phyloP scores from a whole-genome alignment of 2,888 invertebrate species.

The Cordilura impudica region DNA sequence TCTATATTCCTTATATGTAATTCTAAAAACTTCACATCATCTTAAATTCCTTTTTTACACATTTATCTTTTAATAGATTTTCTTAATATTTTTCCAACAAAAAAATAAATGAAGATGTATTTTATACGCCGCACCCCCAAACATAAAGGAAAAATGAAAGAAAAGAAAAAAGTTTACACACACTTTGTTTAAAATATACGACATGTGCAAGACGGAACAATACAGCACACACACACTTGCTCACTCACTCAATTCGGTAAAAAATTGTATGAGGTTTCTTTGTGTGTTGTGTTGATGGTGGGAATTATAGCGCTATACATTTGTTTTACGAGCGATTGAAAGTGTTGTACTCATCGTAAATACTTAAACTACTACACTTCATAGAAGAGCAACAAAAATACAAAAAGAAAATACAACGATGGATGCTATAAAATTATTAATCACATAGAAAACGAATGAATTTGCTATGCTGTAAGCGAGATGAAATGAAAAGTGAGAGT shows the following conservation, averaged over 20 bases:
- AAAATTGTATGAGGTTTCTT: neutral
- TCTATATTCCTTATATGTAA: too few species aligned
- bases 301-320: slow-evolving; percentile 22
- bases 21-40: too few species aligned
- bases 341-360: slow-evolving; percentile 32
- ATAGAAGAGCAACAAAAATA: neutral
- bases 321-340: slow-evolving; percentile 20
- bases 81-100: neutral
- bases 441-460: slow-evolving; percentile 1
- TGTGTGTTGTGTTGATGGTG: neutral
- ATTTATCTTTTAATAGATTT: slow-evolving; percentile 1
- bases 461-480: neutral
- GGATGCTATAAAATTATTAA: slow-evolving; percentile 37
- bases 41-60: neutral
- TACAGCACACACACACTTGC: slow-evolving; percentile 12
- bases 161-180: slow-evolving; percentile 9
- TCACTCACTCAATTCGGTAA: neutral
- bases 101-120: neutral
- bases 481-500: slow-evolving; percentile 35
- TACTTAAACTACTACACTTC: neutral
- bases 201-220: slow-evolving; percentile 50
- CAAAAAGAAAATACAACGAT: slow-evolving; percentile 18
- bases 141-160: neutral
- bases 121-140: slow-evolving; percentile 48
- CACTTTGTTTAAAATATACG: slow-evolving; percentile 1